Percentiles rank a stretch among this genome's conserved stretches.
phyloP scores from a whole-genome alignment of 2,888 invertebrate genomes.

The Seira musarum region DNA sequence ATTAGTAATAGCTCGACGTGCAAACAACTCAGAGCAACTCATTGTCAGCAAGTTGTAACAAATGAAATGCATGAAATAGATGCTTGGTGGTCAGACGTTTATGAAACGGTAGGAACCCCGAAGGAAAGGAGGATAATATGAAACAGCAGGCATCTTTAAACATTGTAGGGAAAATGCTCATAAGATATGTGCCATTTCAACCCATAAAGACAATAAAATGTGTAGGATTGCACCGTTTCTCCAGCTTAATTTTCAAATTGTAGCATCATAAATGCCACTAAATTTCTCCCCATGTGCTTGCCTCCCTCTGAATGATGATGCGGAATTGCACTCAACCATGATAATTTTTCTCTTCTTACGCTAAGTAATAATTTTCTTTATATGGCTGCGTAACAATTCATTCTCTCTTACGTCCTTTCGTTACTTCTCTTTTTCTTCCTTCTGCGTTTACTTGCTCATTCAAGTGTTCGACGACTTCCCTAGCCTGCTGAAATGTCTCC shows the following conservation, averaged over 20 bases:
- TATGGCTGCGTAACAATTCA: slow-evolving; percentile 42
- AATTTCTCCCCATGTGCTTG: not conserved
- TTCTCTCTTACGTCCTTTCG: slow-evolving; percentile 17
- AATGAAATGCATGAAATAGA: too few species aligned
- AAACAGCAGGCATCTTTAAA: too few species aligned
- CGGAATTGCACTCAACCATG: not conserved
- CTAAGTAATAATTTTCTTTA: not conserved
- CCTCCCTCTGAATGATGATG: not conserved
- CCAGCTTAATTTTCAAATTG: not conserved
- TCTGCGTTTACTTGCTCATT: slow-evolving; percentile 46
- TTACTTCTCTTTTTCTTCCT: not conserved
- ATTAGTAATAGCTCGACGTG: too few species aligned
- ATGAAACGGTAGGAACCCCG: too few species aligned
- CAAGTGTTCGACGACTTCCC: slow-evolving; percentile 57
- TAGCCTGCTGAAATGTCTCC: slow-evolving; percentile 24
- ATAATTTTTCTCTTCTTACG: not conserved
- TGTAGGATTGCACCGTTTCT: not conserved
- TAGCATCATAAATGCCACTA: not conserved
- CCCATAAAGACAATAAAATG: not conserved
- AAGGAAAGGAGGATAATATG: too few species aligned
- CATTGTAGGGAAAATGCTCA: too few species aligned
- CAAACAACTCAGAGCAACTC: too few species aligned
- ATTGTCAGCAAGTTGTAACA: too few species aligned
- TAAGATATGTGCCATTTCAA: too few species aligned
- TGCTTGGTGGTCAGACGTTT: too few species aligned